Evolutionary conservation across 2,113 vertebrate genomes (phyloP).

Genomic region (Mustelus asterias): DNA sequence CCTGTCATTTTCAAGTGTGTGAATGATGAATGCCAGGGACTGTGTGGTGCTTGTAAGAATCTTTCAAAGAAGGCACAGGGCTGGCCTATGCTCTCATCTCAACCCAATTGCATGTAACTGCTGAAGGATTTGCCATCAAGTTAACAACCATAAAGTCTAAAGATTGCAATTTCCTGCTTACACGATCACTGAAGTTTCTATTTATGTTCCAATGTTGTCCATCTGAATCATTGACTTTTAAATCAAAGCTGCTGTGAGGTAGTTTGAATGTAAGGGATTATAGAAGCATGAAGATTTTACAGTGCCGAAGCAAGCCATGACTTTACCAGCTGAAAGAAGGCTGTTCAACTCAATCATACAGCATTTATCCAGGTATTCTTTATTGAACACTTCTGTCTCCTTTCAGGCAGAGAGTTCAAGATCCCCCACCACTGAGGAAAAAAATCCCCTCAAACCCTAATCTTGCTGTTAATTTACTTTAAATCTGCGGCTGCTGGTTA

Average conservation of each 20-base stretch:
- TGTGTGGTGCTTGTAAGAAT: not conserved
- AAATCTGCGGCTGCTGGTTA: not conserved
- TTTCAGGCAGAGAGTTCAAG: too few species aligned
- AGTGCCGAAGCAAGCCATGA: too few species aligned
- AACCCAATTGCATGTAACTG: not conserved
- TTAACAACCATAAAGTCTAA: not conserved
- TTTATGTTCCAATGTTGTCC: not conserved
- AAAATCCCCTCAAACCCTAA: not conserved
- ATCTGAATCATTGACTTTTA: not conserved
- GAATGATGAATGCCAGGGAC: conserved; percentile 24
- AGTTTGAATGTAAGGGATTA: not conserved
- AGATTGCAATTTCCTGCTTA: conserved; percentile 24
- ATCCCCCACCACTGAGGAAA: not conserved
- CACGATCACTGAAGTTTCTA: not conserved
- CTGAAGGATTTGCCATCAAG: not conserved
- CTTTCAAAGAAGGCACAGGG: not conserved
- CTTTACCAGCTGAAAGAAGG: too few species aligned
- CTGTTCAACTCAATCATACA: too few species aligned
- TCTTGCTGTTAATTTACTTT: not conserved
- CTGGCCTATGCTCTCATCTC: not conserved
- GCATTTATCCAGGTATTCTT: too few species aligned
- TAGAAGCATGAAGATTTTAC: too few species aligned
- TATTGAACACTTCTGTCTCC: too few species aligned
- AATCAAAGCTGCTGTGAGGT: not conserved
- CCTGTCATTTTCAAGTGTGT: conserved; percentile 29